These are phyloP conservation scores for Sturnira hondurensis DNA, from an alignment of 2,113 vertebrate genomes.

Conservation along the genomic window DNA sequence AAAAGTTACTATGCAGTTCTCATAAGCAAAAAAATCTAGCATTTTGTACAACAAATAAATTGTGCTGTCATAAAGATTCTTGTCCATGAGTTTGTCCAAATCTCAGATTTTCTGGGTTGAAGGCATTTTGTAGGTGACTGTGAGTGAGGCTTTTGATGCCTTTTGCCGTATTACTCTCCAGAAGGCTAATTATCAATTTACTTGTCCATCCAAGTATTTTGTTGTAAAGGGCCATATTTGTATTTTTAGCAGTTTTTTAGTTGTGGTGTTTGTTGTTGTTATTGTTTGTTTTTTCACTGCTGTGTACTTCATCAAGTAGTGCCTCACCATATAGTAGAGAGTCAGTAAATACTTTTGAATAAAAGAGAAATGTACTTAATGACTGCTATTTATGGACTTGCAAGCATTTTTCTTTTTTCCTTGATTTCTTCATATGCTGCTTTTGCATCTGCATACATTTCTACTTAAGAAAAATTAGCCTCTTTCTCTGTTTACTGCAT, in stretches of 20 bases:
- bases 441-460: background rate
- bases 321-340: background rate
- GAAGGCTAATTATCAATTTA: background rate
- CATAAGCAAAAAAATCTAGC: background rate
- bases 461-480: background rate
- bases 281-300: background rate
- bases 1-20: background rate
- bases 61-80: background rate
- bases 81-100: background rate
- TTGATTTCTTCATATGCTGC: background rate
- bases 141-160: background rate
- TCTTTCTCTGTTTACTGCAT: constrained; percentile 16
- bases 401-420: background rate
- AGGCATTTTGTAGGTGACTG: background rate
- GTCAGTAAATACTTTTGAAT: background rate
- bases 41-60: background rate
- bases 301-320: background rate
- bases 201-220: background rate
- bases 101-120: background rate
- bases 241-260: background rate
- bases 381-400: background rate
- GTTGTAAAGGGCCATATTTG: background rate
- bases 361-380: background rate
- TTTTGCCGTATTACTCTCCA: background rate
- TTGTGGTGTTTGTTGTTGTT: background rate